Percentiles rank a stretch among this genome's conserved stretches.
Conservation (phyloP, 2,888 invertebrate species). For the Amblyteles armatorius region DNA sequence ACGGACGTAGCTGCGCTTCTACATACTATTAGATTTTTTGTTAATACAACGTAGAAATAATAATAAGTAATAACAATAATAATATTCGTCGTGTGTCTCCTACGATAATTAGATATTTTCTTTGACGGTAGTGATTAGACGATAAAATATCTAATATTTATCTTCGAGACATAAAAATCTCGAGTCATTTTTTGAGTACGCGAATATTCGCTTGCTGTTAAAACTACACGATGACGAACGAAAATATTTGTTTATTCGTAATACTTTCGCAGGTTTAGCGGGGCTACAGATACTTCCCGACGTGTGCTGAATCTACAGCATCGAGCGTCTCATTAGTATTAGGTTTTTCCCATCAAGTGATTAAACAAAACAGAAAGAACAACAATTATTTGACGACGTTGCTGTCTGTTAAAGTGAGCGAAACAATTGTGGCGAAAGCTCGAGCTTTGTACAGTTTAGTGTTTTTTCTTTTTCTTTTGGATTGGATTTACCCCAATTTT, state of each 20-base stretch:
- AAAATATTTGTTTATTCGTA: constrained; percentile 41
- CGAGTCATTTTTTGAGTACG: constrained; percentile 4
- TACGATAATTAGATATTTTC: constrained; percentile 45
- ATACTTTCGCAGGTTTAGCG: constrained; percentile 67
- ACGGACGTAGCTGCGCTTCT: constrained; percentile 49
- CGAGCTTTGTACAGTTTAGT: constrained; percentile 53
- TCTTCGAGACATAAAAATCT: constrained; percentile 24
- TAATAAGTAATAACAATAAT: constrained; percentile 24
- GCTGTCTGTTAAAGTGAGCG: constrained; percentile 15
- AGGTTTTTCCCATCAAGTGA: constrained; percentile 37
- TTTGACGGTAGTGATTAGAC: constrained; percentile 32
- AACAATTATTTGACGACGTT: constrained; percentile 22
- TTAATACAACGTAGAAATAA: constrained; percentile 33
- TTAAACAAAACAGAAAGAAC: constrained; percentile 22
- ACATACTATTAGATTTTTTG: constrained; percentile 45
- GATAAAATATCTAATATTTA: constrained; percentile 38
- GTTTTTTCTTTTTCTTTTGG: constrained; percentile 14
- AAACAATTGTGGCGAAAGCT: constrained; percentile 46
- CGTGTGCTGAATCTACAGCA: constrained; percentile 31
- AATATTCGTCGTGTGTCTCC: constrained; percentile 40
- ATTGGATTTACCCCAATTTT: constrained; percentile 43
- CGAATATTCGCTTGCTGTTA: constrained; percentile 35
- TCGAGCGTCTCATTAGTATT: constrained; percentile 36
- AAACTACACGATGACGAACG: constrained; percentile 30
- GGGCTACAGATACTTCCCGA: constrained; percentile 12